phyloP scores from a whole-genome alignment of 2,888 invertebrate genomes.

The Hirudinaria manillensis region DNA sequence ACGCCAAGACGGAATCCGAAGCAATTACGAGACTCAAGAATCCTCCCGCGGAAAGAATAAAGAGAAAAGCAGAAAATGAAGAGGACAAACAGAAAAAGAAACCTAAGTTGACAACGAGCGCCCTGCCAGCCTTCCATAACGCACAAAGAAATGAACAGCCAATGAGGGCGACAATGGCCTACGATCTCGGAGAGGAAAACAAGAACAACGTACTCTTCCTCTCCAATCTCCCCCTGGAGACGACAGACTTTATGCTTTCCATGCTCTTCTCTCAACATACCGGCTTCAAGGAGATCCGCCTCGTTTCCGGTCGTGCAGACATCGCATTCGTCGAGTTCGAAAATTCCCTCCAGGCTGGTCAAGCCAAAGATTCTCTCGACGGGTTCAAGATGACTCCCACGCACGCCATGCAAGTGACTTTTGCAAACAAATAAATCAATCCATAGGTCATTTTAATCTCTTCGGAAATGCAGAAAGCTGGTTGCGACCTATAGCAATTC shows the following conservation, averaged over 20 bases:
- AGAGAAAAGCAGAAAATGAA: constrained; percentile 37
- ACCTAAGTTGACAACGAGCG: constrained; percentile 28
- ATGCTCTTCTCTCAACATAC: constrained; percentile 87
- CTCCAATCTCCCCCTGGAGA: constrained; percentile 95
- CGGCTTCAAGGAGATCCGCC: constrained; percentile 25
- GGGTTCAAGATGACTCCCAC: constrained; percentile 29
- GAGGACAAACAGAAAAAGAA: constrained; percentile 37
- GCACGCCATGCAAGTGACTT: constrained; percentile 22
- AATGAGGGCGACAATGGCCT: not conserved
- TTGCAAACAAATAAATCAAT: constrained; percentile 23
- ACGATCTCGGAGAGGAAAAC: not conserved
- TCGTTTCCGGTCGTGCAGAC: constrained; percentile 14
- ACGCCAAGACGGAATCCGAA: constrained; percentile 89
- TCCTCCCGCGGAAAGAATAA: constrained; percentile 77
- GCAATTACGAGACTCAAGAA: constrained; percentile 93
- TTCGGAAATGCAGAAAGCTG: too few relatives aligned
- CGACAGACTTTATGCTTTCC: constrained; percentile 97
- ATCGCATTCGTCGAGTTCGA: constrained; percentile 29
- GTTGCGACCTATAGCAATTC: too few relatives aligned
- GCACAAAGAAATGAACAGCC: not conserved
- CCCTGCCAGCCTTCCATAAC: not conserved
- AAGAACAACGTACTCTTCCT: constrained; percentile 91
- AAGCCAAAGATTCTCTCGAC: constrained; percentile 19
- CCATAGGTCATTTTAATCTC: too few relatives aligned
- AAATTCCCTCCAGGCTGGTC: not conserved